phyloP scores from a whole-genome alignment of 92 coral and sea anemone genomes.

The Ricordea florida region DNA sequence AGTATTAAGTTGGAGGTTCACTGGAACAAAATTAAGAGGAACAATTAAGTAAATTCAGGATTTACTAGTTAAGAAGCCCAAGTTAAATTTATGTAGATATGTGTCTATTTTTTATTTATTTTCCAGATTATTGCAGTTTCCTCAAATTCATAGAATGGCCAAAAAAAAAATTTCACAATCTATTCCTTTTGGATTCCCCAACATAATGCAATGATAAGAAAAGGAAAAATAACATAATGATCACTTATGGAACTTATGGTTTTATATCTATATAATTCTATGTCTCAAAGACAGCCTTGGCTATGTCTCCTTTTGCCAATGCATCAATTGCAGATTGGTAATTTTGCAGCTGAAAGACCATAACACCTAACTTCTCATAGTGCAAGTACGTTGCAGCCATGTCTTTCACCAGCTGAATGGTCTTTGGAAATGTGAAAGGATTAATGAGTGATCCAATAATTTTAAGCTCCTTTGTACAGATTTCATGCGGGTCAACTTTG shows the following conservation, averaged over 20 bases:
- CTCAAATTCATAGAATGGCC: no score
- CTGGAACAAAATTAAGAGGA: no score
- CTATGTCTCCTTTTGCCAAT: constrained; percentile 65
- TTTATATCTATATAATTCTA: not conserved
- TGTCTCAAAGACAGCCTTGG: constrained; percentile 91
- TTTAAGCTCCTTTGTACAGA: constrained; percentile 74
- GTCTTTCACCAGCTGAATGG: constrained; percentile 86
- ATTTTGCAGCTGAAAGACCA: constrained; percentile 68
- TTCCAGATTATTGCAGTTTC: no score
- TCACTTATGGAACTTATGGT: no score
- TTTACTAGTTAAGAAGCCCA: no score
- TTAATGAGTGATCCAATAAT: constrained; percentile 81
- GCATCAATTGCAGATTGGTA: constrained; percentile 80
- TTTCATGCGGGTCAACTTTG: constrained; percentile 76
- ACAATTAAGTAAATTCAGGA: no score
- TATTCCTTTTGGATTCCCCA: no score
- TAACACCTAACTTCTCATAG: constrained; percentile 80
- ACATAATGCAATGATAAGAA: no score
- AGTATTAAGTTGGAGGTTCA: no score
- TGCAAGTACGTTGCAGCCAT: constrained; percentile 79
- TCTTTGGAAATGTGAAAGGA: constrained; percentile 90
- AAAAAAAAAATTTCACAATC: no score
- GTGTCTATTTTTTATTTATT: no score
- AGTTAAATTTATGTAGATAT: no score
- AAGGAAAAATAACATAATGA: not conserved